phyloP scores from a whole-genome alignment of 2,797 vertebrate species.

The Enteromius afrohamiltoni region DNA sequence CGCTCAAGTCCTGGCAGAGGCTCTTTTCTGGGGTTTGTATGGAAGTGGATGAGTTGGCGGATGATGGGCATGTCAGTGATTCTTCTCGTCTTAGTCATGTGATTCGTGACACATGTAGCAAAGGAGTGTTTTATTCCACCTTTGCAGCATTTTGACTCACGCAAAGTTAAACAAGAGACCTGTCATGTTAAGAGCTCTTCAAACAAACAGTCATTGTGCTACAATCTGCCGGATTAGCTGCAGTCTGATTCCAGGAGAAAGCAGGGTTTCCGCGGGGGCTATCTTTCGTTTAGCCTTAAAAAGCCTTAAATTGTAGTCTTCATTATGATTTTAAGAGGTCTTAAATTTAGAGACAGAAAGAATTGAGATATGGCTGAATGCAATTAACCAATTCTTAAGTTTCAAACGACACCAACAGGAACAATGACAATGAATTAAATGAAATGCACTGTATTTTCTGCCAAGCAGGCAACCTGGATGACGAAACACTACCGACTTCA shows the following conservation, averaged over 20 bases:
- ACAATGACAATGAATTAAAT: too few relatives aligned
- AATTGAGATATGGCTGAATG: too few relatives aligned
- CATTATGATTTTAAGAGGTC: too few relatives aligned
- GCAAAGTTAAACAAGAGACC: neutral
- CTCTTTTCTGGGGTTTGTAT: neutral
- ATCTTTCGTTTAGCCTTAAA: too few relatives aligned
- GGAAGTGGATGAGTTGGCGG: neutral
- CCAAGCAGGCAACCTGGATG: too few relatives aligned
- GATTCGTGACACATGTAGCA: neutral
- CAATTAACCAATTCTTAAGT: too few relatives aligned
- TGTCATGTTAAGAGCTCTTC: neutral
- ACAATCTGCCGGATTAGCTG: neutral
- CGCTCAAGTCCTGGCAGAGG: neutral
- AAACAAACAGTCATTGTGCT: neutral
- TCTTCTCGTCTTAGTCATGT: conserved; percentile 6
- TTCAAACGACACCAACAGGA: too few relatives aligned
- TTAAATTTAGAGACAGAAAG: too few relatives aligned
- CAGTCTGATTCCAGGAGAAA: neutral
- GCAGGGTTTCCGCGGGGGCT: too few relatives aligned
- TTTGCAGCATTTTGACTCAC: neutral
- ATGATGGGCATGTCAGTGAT: conserved; percentile 10
- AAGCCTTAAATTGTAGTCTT: too few relatives aligned
- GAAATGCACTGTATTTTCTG: too few relatives aligned
- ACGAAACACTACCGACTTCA: too few relatives aligned
- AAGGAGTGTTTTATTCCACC: neutral